Conservation (phyloP, 2,113 vertebrate genomes). For the Nematolebias whitei region DNA sequence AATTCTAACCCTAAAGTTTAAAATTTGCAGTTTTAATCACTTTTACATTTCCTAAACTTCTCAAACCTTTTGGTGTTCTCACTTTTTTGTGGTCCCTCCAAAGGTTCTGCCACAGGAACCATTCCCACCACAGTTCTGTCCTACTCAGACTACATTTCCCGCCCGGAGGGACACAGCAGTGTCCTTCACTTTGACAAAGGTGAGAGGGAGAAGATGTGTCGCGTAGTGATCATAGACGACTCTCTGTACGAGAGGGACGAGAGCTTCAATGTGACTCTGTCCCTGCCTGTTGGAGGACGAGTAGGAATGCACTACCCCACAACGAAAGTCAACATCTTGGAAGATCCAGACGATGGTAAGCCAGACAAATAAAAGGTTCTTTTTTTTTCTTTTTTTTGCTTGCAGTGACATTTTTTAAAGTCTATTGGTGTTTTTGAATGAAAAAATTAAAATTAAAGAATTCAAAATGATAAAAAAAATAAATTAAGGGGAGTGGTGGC, state of each 20-base stretch:
- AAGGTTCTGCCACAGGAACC: slow-evolving; percentile 89
- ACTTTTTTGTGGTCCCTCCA: neutral
- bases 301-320: slow-evolving; percentile 83
- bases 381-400: neutral
- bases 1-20: neutral
- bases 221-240: slow-evolving; percentile 90
- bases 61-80: neutral
- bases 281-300: slow-evolving; percentile 88
- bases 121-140: slow-evolving; percentile 88
- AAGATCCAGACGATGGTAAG: slow-evolving; percentile 90
- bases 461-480: too few relatives aligned
- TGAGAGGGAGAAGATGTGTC: slow-evolving; percentile 85
- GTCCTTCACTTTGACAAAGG: slow-evolving; percentile 88
- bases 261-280: slow-evolving; percentile 88
- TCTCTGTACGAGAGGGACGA: slow-evolving; percentile 89
- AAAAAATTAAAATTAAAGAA: too few relatives aligned
- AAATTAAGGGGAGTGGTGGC: too few relatives aligned
- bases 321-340: slow-evolving; percentile 82
- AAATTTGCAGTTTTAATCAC: neutral
- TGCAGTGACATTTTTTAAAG: slow-evolving; percentile 6
- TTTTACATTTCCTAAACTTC: neutral
- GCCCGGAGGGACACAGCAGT: slow-evolving; percentile 89
- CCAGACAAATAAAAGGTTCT: neutral
- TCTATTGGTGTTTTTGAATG: too few relatives aligned
- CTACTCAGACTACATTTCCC: slow-evolving; percentile 94